Base-by-base conservation (phyloP, 2,113 vertebrate species). In the Sorex fumeus region DNA sequence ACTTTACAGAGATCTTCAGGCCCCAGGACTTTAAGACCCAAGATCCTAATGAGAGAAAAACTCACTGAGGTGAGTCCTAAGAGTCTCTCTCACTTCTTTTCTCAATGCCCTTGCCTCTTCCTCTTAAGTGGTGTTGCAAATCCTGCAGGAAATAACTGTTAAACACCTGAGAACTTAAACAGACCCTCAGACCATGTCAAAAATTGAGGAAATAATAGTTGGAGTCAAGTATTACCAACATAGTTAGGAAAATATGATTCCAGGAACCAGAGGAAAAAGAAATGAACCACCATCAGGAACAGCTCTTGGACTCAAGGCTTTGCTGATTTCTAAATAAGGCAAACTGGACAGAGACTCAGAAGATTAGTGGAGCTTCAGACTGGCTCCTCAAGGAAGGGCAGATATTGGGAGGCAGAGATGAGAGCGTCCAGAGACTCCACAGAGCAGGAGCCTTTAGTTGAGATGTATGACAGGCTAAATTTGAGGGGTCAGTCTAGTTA, bases 181-280 rank as follows among this genome's bases (percentile, higher is more conserved):
- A 57, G 62, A 70, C 1, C 19, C 77, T 93, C 23, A 66, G 36
- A 21, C 47, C 27, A 5, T 74, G 16, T 70, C 30, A 6, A 62
- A 5, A 66, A 66, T 30, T 60, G 64, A 28, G 28, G 64, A 66
- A 25, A 66, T 30, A 71, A 95, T 91, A 91, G 34, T 0, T n/a
- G 19, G 53, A 50, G 2, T 27, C 78, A 60, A 40, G 19, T 28
- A 45, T 67, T 74, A 36, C 36, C 7, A 72, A 80, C 13, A 64
- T 10, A 66, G 50, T 71, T 18, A 78, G 64, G 19, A 21, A 91
- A n/a, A 36, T 21, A 16, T 1, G 3, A 93, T 78, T 47, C 40
- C 66, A 77, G 70, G 82, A 78, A 18, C 13, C 34, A 95, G 70
- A 88, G 23, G 93, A 45, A 74, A 66, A 84, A 91, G 23, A 93